Percentiles rank a stretch among this genome's conserved stretches.
Evolutionary conservation across 2,888 invertebrate species (phyloP).

Genomic region (Kuschelorhynchus macadamiae): DNA sequence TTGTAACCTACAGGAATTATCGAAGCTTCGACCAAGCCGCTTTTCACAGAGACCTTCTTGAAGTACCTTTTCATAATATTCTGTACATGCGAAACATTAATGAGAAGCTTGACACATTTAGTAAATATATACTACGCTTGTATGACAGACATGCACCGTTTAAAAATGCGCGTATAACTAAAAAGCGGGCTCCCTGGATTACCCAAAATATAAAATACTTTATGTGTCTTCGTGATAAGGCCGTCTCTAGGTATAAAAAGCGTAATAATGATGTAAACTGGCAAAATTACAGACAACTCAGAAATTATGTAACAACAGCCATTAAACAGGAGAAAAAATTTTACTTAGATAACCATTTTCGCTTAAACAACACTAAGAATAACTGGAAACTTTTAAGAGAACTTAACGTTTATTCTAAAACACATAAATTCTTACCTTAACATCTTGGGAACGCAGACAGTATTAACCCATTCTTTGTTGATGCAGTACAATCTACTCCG

Average conservation of each 20-base stretch:
- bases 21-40: too few species aligned
- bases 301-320: not conserved
- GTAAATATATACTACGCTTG: not conserved
- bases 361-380: not conserved
- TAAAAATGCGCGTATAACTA: too few species aligned
- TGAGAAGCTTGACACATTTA: not conserved
- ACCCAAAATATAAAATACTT: too few species aligned
- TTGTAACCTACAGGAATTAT: too few species aligned
- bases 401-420: not conserved
- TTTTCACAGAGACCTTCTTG: too few species aligned
- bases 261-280: not conserved
- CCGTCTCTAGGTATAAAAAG: not conserved
- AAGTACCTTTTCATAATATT: too few species aligned
- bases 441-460: too few species aligned
- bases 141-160: not conserved
- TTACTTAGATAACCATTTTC: not conserved
- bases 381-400: not conserved
- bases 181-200: too few species aligned
- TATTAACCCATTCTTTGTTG: too few species aligned
- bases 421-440: too few species aligned
- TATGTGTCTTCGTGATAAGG: not conserved
- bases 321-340: not conserved
- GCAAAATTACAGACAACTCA: not conserved
- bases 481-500: not conserved
- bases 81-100: too few species aligned